Base-by-base conservation (phyloP, 1,140 invertebrate genomes). In the Papilio machaon region DNA sequence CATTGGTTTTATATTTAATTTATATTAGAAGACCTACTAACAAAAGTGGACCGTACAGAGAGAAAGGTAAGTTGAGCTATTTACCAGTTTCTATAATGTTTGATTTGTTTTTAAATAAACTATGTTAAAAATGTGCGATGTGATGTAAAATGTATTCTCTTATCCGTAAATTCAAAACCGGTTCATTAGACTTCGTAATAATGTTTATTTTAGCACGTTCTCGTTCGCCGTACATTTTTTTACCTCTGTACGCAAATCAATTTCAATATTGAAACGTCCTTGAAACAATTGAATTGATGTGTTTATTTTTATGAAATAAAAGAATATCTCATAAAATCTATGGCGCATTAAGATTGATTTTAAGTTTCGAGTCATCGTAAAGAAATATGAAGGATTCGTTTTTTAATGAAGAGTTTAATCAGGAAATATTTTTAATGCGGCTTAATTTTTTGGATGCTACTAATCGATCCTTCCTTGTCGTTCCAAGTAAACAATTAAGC, bases 1-100 rank as follows among this genome's bases (percentile, higher is more conserved):
- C 80, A 9, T 4, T 81, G 19, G 80, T 81, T 43, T 77, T 73
- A 54, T 81, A 81, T 67, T 81, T 76, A 47, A 70, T 76, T n/a
- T 81, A 64, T 75, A 77, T 81, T 49, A 76, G 73, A 52, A 81
- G 75, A 76, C 60, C 73, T 35, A 77, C 46, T 6, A 43, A 19
- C 6, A 76, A 67, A 38, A 79, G 38, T 46, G 80, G 80, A 75
- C 23, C n/a, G n/a, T 76, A 81, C 23, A 54, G 43, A 76, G 58
- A 67, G 11, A 79, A 79, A 79, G 77, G 77, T 79, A 8, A 79
- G 77, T n/a, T 11, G 15, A 4, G 19, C 9, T 67, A 67, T 5
- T 9, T 67, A 17, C 52, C n/a, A n/a, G 17, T 54, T 54, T 52
- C 6, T 52, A 4, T 54, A 54, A 13, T 13, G 15, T 54, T 54